Evolutionary conservation across 2,797 vertebrate genomes (phyloP).

Genomic region (Carapus acus): DNA sequence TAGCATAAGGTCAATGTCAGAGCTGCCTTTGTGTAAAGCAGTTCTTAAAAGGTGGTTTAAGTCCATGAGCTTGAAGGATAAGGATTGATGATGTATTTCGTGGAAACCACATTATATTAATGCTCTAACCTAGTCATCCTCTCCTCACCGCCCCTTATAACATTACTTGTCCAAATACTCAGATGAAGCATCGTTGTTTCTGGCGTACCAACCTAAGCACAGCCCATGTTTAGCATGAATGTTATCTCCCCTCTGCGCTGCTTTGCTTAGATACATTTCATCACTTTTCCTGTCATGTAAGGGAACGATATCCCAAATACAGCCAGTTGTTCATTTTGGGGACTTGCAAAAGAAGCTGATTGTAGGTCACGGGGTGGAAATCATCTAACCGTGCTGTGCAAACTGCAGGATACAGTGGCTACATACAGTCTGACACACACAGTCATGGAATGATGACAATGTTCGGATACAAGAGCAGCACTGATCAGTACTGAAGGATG

Average conservation of each 20-base stretch:
- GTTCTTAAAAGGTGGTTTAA: no score
- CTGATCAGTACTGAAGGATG: no score
- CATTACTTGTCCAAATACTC: neutral
- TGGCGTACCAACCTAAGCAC: neutral
- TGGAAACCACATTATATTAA: neutral
- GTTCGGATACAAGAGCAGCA: no score
- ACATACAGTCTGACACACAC: neutral
- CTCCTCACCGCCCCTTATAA: neutral
- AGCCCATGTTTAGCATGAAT: neutral
- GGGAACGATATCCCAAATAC: neutral
- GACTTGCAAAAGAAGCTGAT: neutral
- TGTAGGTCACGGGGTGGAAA: constrained; percentile 32
- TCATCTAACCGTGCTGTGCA: constrained; percentile 32
- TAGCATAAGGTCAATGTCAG: no score
- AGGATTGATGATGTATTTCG: no score
- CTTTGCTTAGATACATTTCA: neutral
- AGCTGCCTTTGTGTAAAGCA: no score
- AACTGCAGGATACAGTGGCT: constrained; percentile 9
- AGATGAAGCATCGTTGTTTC: no score
- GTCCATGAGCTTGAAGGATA: no score
- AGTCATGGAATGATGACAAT: neutral
- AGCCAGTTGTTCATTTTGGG: neutral
- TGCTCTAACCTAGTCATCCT: neutral
- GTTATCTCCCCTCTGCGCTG: neutral
- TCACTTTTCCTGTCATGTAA: no score